These are phyloP conservation scores for Artemisiospiza belli DNA, from an alignment of 2,113 vertebrate genomes.

Conservation along the genomic window DNA sequence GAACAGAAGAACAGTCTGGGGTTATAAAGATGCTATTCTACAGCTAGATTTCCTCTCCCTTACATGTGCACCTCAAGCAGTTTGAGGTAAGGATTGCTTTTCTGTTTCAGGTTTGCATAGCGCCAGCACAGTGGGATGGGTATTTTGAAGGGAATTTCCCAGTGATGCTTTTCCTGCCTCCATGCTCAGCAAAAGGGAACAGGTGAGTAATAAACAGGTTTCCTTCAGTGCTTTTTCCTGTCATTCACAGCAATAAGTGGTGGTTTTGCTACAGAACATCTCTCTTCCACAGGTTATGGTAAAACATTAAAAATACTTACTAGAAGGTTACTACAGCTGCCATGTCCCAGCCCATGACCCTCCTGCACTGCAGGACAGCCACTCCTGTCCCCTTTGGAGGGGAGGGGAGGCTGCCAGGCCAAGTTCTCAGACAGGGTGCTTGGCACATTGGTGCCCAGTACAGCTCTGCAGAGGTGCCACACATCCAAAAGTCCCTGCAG, in stretches of 20 bases:
- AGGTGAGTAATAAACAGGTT: background rate
- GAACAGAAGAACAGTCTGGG: background rate
- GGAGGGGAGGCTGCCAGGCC: background rate
- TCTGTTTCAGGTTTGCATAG: background rate
- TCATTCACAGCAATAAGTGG: background rate
- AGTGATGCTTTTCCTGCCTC: background rate
- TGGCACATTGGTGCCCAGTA: accelerated
- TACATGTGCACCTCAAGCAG: background rate
- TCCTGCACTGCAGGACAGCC: background rate
- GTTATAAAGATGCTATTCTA: background rate
- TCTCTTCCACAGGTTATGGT: background rate
- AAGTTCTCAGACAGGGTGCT: background rate
- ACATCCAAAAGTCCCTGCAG: background rate
- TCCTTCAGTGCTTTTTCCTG: background rate
- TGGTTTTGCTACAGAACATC: background rate
- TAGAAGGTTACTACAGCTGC: background rate
- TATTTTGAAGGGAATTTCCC: background rate
- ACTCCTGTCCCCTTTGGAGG: background rate
- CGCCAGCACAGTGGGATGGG: background rate
- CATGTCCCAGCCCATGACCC: background rate
- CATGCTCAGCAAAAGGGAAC: background rate
- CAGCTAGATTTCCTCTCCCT: background rate
- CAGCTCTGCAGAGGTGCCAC: background rate
- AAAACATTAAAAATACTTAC: background rate
- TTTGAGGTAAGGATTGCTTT: background rate